Percentiles rank a stretch among this genome's conserved stretches.
Evolutionary conservation across 2,113 vertebrate species (phyloP).

Genomic region (Mesocricetus auratus): DNA sequence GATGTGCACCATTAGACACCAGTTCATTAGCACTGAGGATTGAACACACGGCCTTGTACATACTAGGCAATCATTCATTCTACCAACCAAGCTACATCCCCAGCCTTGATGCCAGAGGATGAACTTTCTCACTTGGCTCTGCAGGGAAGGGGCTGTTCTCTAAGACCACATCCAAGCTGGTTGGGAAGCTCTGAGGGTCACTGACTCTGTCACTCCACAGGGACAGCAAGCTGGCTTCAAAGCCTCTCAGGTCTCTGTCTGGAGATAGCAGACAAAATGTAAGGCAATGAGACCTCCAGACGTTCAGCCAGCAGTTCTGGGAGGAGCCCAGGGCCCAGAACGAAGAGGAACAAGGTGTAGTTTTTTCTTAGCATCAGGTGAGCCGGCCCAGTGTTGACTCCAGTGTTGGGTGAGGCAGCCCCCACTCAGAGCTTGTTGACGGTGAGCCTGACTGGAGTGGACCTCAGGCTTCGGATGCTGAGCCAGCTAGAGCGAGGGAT

Average conservation of each 20-base stretch:
- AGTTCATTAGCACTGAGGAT: not conserved
- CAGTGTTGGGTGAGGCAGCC: not conserved
- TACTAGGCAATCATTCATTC: not conserved
- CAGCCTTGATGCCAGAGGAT: not conserved
- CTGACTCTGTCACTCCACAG: not conserved
- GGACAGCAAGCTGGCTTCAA: not conserved
- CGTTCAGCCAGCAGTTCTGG: fast-evolving
- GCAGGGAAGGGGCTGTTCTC: not conserved
- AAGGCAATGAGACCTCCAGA: not conserved
- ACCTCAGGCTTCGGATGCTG: not conserved
- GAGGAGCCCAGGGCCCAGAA: not conserved
- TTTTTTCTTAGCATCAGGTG: not conserved
- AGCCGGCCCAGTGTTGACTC: not conserved
- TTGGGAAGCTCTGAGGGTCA: not conserved
- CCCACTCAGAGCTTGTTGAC: not conserved
- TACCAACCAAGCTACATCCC: not conserved
- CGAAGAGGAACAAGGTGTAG: no score
- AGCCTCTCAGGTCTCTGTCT: fast-evolving
- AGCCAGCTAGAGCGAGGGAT: not conserved
- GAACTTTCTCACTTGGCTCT: not conserved
- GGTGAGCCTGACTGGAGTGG: no score
- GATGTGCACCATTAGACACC: not conserved
- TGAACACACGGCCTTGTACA: not conserved
- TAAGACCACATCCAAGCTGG: not conserved
- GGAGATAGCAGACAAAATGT: not conserved